Evolutionary conservation across 64 coral and sea anemone species (phyloP), one percentile per base, ranked within the genome.

Genomic region (Montipora sp.): DNA sequence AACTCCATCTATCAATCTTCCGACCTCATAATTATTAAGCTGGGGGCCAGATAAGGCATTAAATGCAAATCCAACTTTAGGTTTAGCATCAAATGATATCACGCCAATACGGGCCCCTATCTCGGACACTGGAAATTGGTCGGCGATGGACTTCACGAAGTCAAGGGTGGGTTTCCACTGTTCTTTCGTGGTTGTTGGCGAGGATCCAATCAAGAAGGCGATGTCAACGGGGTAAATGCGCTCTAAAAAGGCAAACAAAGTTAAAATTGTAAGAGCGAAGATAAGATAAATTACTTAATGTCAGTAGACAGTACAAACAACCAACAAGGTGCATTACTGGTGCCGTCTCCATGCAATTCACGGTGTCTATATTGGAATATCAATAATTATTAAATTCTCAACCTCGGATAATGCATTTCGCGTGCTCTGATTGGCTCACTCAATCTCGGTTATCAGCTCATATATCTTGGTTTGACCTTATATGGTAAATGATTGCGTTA

Each of bases 171-270:
- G 8, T 13, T 10, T 79, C 91, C 91, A 93, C 16, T 85, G 84
- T 8, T 70, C 59, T 71, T 51, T 36, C 4, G 91, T 93, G 7
- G 91, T 93, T 20, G 57, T 69, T 50, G 58, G 83, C 73, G 91
- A 93, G 7, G 91, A 93, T 70, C 91, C 91, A 80, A 93, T 93
- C 27, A 93, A 47, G 48, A 93, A 48, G 2, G 83, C 91, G 0
- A 93, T 93, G 73, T 93, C 91, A 8, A 93, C 74, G 6, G 91
- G 91, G 60, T 65, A 90, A 7, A 7, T 84, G 19, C 82, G 82
- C 46, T 84, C 82, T 84, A 63, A 18, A 48, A 4, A 84, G 23
- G 8, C 48, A 11, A 50, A 71, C 20, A 7, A 49, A 68, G 3
- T 63, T 63, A 3, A 14, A 14, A 14, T 11, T 63, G 60, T 1